Percentiles rank a stretch among this genome's conserved stretches.
Conservation (phyloP, 2,888 invertebrate species). For the Tetragnatha montana region DNA sequence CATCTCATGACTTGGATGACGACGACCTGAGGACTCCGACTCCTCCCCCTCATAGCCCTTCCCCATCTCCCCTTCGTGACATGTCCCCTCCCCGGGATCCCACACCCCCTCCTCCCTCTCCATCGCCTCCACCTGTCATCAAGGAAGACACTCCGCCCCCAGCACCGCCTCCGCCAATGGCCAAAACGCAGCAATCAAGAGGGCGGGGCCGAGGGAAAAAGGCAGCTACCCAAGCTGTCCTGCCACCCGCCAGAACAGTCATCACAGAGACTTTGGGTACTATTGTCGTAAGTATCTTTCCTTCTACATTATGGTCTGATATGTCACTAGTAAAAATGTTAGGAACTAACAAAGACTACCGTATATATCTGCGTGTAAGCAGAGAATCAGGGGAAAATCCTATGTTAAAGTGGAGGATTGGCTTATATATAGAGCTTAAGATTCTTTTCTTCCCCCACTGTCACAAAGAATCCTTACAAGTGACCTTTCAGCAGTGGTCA, state of each 20-base stretch:
- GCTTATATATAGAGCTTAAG: too few relatives aligned
- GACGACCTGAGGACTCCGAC: constrained; percentile 41
- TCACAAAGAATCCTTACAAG: too few relatives aligned
- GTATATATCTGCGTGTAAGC: too few relatives aligned
- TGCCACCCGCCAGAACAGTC: constrained; percentile 65
- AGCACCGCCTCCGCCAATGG: constrained; percentile 36
- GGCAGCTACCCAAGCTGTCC: constrained; percentile 30
- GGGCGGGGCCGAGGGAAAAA: constrained; percentile 63
- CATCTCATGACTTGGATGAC: constrained; percentile 38
- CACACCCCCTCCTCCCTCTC: constrained; percentile 33
- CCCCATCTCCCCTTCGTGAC: constrained; percentile 32
- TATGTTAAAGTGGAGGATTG: too few relatives aligned
- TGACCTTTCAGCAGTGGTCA: too few relatives aligned
- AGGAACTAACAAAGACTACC: too few relatives aligned
- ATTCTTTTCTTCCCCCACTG: too few relatives aligned
- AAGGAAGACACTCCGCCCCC: constrained; percentile 42
- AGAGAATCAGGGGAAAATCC: too few relatives aligned
- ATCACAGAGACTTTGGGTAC: constrained; percentile 70
- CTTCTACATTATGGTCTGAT: too few relatives aligned
- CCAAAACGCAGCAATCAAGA: constrained; percentile 53
- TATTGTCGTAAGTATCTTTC: constrained; percentile 66
- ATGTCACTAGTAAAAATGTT: too few relatives aligned
- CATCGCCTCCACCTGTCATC: constrained; percentile 18
- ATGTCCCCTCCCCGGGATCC: constrained; percentile 34
- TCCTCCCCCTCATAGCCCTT: constrained; percentile 28